These are phyloP conservation scores for Brienomyrus brachyistius DNA, from an alignment of 2,113 vertebrate genomes.

Conservation along the genomic window DNA sequence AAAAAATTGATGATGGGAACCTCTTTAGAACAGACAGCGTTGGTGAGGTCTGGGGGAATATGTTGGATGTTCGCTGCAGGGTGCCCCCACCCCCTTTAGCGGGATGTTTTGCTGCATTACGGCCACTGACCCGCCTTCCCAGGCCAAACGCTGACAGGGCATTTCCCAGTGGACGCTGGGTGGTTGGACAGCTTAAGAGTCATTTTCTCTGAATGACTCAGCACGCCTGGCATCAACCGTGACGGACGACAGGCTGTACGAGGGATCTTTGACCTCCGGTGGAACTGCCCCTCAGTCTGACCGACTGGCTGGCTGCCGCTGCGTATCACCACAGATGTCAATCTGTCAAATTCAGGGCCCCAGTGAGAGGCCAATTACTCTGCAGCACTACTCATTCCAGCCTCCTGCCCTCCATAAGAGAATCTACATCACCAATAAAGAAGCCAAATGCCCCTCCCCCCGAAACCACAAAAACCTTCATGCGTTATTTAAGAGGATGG, in stretches of 20 bases:
- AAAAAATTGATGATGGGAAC: neutral
- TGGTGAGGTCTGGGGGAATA: neutral
- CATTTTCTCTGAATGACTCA: neutral
- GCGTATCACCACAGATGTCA: neutral
- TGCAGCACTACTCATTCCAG: neutral
- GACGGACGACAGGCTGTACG: neutral
- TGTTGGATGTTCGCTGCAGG: neutral
- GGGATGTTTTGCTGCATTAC: neutral
- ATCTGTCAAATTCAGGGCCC: neutral
- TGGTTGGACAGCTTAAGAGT: neutral
- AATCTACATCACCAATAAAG: neutral
- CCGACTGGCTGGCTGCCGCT: neutral
- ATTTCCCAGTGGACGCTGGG: neutral
- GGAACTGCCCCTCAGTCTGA: neutral
- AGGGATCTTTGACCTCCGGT: neutral
- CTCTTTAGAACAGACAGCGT: neutral
- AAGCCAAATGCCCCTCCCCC: neutral
- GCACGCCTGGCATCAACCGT: neutral
- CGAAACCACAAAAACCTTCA: conserved; percentile 36
- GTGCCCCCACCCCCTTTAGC: neutral
- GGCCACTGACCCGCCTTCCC: neutral
- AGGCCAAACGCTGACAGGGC: neutral
- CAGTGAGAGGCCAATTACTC: neutral
- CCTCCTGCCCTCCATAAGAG: neutral
- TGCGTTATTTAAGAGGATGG: conserved; percentile 45